Percentiles rank a stretch among this genome's conserved stretches.
These are phyloP conservation scores for Fragum whitleyi DNA, from an alignment of 2,888 invertebrate genomes.

Conservation along the genomic window DNA sequence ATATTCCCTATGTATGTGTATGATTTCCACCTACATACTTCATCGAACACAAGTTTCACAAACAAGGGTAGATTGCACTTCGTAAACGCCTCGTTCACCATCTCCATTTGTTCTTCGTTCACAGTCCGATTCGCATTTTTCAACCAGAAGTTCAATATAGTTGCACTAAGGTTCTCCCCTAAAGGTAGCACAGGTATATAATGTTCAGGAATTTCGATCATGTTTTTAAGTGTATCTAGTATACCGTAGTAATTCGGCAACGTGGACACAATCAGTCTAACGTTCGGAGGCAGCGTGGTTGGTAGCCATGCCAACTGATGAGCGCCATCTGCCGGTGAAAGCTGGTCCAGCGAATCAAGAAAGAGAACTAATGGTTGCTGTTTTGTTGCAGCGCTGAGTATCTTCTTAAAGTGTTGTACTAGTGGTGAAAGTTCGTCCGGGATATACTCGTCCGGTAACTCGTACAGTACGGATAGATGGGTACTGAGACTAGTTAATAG, in stretches of 20 bases:
- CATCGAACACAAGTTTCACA: slow-evolving; percentile 98
- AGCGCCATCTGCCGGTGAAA: slow-evolving; percentile 96
- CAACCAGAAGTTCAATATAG: slow-evolving; percentile 96
- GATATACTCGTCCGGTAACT: slow-evolving; percentile 89
- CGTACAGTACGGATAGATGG: slow-evolving; percentile 90
- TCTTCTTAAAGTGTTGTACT: slow-evolving; percentile 97
- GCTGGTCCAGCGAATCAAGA: slow-evolving; percentile 98
- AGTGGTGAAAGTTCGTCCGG: slow-evolving; percentile 98
- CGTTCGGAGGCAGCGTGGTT: slow-evolving; percentile 93
- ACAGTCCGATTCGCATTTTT: slow-evolving; percentile 85
- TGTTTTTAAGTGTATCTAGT: slow-evolving; percentile 76
- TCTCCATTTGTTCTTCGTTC: slow-evolving; percentile 96
- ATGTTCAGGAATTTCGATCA: slow-evolving; percentile 76
- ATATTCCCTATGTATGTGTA: slow-evolving; percentile 97
- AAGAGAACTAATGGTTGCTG: slow-evolving; percentile 93
- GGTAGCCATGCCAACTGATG: slow-evolving; percentile 99
- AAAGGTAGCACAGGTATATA: slow-evolving; percentile 86
- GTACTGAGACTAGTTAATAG: slow-evolving; percentile 97
- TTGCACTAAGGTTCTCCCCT: slow-evolving; percentile 97
- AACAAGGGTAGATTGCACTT: slow-evolving; percentile 98
- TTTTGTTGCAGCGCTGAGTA: slow-evolving; percentile 88
- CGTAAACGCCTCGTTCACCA: slow-evolving; percentile 96
- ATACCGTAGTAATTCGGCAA: slow-evolving; percentile 80
- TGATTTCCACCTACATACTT: slow-evolving; percentile 98
- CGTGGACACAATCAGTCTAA: slow-evolving; percentile 94